Evolutionary conservation across 2,797 vertebrate genomes (phyloP).

Genomic region (Staurois parvus): DNA sequence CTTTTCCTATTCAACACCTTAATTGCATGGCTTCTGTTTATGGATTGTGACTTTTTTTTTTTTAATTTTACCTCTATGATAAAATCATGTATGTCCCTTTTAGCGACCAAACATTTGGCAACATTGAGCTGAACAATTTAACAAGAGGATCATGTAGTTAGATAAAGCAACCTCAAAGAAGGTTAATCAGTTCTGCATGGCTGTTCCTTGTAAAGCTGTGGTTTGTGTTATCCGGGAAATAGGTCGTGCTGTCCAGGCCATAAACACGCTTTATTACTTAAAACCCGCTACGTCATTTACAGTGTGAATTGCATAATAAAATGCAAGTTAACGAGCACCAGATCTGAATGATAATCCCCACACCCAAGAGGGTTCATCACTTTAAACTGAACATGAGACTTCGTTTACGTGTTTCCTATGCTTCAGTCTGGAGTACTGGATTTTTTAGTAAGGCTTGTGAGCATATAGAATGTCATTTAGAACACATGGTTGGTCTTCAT

Average conservation of each 20-base stretch:
- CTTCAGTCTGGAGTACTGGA: neutral
- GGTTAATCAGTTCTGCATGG: conserved; percentile 38
- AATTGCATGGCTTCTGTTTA: too few relatives aligned
- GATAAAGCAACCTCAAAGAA: conserved; percentile 37
- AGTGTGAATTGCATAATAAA: conserved; percentile 36
- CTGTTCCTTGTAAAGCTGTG: conserved; percentile 37
- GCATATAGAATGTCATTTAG: conserved; percentile 34
- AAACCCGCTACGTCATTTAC: conserved; percentile 25
- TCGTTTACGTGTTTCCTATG: neutral
- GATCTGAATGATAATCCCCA: conserved; percentile 5
- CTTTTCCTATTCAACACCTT: neutral
- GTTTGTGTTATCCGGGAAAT: conserved; percentile 34
- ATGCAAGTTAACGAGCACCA: conserved; percentile 11
- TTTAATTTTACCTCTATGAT: neutral
- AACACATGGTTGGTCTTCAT: conserved; percentile 28
- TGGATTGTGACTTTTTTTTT: neutral
- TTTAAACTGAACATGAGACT: conserved; percentile 14
- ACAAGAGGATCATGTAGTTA: conserved; percentile 14
- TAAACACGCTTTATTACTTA: conserved; percentile 47
- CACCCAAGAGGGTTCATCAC: conserved; percentile 3
- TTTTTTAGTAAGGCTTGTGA: neutral
- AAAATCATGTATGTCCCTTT: neutral
- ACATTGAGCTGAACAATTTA: conserved; percentile 5
- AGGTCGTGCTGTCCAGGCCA: conserved; percentile 20
- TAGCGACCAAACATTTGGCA: neutral